phyloP scores from a whole-genome alignment of 1,140 invertebrate species.

The Platyscapa corneri region DNA sequence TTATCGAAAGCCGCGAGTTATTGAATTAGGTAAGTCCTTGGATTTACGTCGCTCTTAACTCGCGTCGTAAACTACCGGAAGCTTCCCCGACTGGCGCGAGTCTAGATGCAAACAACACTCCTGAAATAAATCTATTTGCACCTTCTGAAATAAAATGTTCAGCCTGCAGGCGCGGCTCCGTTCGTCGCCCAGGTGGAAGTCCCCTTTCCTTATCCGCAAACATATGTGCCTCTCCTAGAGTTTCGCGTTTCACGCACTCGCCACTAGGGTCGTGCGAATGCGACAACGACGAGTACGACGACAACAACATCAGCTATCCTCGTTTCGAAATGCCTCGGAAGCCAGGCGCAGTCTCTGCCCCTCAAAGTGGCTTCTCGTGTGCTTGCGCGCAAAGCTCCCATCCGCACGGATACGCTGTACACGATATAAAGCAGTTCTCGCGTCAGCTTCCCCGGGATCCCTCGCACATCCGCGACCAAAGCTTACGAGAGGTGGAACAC shows the following conservation, averaged over 20 bases:
- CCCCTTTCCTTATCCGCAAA: not conserved
- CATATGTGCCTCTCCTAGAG: not conserved
- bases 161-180: not conserved
- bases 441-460: not conserved
- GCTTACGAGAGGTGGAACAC: not conserved
- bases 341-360: not conserved
- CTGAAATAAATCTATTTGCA: not conserved
- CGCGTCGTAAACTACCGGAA: not conserved
- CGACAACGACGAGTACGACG: not conserved
- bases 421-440: constrained; percentile 1
- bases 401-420: not conserved
- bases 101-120: not conserved
- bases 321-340: constrained; percentile 27
- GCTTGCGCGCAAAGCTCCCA: constrained; percentile 30
- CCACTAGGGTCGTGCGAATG: not conserved
- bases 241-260: not conserved
- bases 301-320: not conserved
- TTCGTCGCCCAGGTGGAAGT: not conserved
- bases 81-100: not conserved
- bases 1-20: not conserved
- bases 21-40: not conserved
- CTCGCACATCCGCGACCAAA: not conserved
- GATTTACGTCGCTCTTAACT: not conserved
- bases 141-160: not conserved
- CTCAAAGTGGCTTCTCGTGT: constrained; percentile 58